A percentile compares a stretch with the other conserved stretches of the same genome.
Conservation (phyloP, 2,797 vertebrate species). For the Paramormyrops hopkinsi region DNA sequence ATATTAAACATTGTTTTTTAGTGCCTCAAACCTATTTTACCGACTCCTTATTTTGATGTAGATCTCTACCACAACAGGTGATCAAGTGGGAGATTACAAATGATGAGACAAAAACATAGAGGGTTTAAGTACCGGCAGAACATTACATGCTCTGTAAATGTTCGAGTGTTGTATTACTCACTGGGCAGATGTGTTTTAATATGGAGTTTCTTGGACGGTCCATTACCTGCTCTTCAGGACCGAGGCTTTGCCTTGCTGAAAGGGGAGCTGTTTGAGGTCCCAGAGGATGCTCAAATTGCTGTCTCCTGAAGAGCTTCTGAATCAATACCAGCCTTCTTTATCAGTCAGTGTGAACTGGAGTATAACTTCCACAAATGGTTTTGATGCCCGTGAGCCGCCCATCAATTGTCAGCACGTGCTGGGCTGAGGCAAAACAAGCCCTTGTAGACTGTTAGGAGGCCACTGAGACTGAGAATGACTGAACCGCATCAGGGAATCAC, state of each 20-base stretch:
- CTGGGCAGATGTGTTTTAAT: background rate
- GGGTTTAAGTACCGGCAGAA: background rate
- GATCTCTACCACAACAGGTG: background rate
- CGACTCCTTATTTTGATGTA: background rate
- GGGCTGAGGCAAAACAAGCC: background rate
- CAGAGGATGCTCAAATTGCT: slow-evolving; percentile 72
- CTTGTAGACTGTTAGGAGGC: background rate
- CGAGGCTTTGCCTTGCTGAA: slow-evolving; percentile 37
- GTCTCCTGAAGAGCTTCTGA: slow-evolving; percentile 67
- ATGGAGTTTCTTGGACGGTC: background rate
- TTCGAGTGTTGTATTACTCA: background rate
- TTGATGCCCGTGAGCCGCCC: slow-evolving; percentile 71
- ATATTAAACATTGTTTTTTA: background rate
- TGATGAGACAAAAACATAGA: background rate
- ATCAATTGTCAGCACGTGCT: slow-evolving; percentile 56
- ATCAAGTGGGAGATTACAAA: background rate
- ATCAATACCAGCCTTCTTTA: slow-evolving; percentile 78
- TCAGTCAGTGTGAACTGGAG: slow-evolving; percentile 79
- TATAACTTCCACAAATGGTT: slow-evolving; percentile 78
- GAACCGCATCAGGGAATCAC: background rate
- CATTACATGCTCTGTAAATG: background rate
- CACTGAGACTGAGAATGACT: background rate
- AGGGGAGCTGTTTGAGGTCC: slow-evolving; percentile 68
- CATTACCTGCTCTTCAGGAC: background rate
- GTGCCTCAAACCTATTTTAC: background rate